A percentile compares a stretch with the other conserved stretches of the same genome.
Evolutionary conservation across 2,888 invertebrate genomes (phyloP).

Genomic region (Epinotia nisella): DNA sequence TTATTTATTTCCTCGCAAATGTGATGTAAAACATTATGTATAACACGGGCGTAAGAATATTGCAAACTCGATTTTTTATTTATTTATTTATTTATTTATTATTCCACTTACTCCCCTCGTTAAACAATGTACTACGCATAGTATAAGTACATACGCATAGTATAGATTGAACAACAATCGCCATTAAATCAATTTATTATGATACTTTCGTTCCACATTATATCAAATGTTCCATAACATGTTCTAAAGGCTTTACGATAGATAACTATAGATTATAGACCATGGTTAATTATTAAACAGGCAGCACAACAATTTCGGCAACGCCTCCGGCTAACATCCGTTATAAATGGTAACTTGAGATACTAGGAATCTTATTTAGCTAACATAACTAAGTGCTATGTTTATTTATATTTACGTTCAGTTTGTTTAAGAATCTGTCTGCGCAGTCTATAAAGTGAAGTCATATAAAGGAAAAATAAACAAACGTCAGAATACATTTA

Average conservation of each 20-base stretch:
- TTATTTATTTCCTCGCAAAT: no score
- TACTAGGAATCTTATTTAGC: constrained; percentile 19
- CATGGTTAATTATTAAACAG: constrained; percentile 18
- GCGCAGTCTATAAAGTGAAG: constrained; percentile 36
- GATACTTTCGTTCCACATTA: constrained; percentile 12
- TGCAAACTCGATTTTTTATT: no score
- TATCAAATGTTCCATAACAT: constrained; percentile 7
- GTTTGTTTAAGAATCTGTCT: constrained; percentile 38
- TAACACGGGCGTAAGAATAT: no score
- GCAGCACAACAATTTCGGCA: constrained; percentile 33
- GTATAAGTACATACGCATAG: not conserved
- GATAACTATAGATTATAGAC: constrained; percentile 26
- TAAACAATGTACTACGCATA: no score
- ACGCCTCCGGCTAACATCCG: constrained; percentile 22
- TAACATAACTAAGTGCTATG: constrained; percentile 19
- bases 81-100: no score
- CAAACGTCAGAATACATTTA: not conserved
- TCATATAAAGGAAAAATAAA: constrained; percentile 35
- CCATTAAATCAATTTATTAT: not conserved
- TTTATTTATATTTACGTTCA: constrained; percentile 42
- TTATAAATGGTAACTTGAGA: not conserved
- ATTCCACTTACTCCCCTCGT: no score
- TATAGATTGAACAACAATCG: constrained; percentile 2
- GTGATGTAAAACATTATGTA: no score
- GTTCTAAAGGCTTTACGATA: constrained; percentile 2